Conservation (phyloP, 2,797 vertebrate species). For the Calcarius lapponicus region DNA sequence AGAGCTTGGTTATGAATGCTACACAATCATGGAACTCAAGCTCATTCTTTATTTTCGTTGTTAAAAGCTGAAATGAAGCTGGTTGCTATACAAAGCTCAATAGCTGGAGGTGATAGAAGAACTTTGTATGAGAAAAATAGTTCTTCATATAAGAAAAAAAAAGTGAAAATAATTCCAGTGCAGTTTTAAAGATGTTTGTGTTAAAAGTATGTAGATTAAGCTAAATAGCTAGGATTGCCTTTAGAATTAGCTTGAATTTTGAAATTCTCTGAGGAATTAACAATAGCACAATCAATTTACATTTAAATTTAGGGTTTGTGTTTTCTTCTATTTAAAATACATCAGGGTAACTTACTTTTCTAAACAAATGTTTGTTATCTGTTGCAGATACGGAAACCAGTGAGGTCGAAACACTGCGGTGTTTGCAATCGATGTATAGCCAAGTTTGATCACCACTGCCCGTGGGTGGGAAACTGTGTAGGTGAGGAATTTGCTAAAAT, state of each 20-base stretch:
- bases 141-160: background rate
- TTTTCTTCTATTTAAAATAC: background rate
- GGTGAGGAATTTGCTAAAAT: conserved; percentile 80
- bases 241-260: background rate
- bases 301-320: background rate
- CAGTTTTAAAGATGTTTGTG: background rate
- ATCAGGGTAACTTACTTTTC: background rate
- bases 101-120: background rate
- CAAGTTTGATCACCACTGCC: conserved; percentile 99
- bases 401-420: conserved; percentile 98
- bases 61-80: background rate
- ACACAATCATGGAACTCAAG: background rate
- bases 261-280: background rate
- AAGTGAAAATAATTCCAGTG: background rate
- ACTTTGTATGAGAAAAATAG: background rate
- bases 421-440: conserved; percentile 99
- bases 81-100: background rate
- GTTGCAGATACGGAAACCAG: conserved; percentile 95
- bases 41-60: background rate
- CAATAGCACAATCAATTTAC: background rate
- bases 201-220: background rate
- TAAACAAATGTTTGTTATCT: background rate
- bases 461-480: conserved; percentile 99
- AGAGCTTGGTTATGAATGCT: background rate
- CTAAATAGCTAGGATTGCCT: background rate